Base-by-base conservation (phyloP, 2,113 vertebrate species). In the Pardalotus punctatus region DNA sequence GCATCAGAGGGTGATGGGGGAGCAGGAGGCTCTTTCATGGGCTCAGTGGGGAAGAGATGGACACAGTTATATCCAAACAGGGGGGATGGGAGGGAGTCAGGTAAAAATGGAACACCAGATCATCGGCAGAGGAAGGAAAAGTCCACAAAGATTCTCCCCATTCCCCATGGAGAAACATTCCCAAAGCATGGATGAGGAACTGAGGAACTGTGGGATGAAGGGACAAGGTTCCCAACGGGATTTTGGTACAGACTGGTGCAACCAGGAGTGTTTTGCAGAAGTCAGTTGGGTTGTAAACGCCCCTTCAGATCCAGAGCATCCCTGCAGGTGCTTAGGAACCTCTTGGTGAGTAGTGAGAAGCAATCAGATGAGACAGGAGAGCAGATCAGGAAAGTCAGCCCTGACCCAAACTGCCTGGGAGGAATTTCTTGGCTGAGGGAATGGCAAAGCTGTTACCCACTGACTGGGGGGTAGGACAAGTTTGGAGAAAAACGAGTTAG, bases 331-430 rank as follows among this genome's bases (percentile, higher is more conserved):
- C 13, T 54, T 79, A 51, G 53, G 48, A 79, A 47, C 6, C 14
- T 62, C 47, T 60, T 14, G 2, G 11, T 14, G 35, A 42, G 57
- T 18, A 48, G 12, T 0, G 12, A 23, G 14, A 14, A 76, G 45
- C 17, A 12, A 19, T 7, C 8, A 11, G 31, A 10, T 17, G 54
- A 70, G 18, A 0, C 1, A 23, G 19, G 12, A n/a, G 5, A 35
- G 56, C 22, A 56, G 35, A 66, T 1, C 0, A 0, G 65, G 53
- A 65, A 91, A 81, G 29, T 47, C 56, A 87, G 24, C 9, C 22
- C 29, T 28, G 40, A 7, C 24, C 27, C 42, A 62, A 42, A 60
- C 12, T 50, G 25, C 19, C 22, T 31, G 40, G 28, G 43, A 61
- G 20, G 31, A 23, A 19, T 61, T 70, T 69, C 36, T 57, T 45